Percentiles rank a stretch among this genome's conserved stretches.
Conservation (phyloP, 2,888 invertebrate genomes). For the Uropetala carovei region DNA sequence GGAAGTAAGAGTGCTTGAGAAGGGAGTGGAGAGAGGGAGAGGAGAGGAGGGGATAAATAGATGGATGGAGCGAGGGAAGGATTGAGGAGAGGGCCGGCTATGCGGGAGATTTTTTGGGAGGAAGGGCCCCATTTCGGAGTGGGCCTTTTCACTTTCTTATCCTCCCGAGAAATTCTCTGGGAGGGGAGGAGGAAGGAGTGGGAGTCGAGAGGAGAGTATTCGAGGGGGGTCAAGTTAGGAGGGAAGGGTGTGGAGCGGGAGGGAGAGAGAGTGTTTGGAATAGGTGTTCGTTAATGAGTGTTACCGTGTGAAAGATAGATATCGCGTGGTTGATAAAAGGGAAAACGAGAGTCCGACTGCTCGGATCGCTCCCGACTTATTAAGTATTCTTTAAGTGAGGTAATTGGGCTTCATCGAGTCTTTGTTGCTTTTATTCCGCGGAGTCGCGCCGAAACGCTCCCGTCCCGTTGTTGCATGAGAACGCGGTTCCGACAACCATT, state of each 20-base stretch:
- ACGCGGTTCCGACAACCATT: too few species aligned
- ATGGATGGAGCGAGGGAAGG: background rate
- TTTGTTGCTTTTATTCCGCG: background rate
- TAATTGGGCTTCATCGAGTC: background rate
- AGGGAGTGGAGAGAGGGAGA: background rate
- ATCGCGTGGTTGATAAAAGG: conserved; percentile 15
- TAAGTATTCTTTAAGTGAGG: background rate
- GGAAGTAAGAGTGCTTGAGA: background rate
- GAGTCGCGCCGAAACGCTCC: too few species aligned
- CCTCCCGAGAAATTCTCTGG: background rate
- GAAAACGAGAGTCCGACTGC: conserved; percentile 1
- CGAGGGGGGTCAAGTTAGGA: too few species aligned
- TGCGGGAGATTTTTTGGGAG: conserved; percentile 44
- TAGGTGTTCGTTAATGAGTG: background rate
- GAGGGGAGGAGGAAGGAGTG: background rate
- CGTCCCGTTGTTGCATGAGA: too few species aligned
- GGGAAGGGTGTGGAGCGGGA: background rate
- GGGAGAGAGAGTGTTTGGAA: background rate
- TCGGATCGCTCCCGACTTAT: background rate
- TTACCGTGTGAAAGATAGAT: background rate
- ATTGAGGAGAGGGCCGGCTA: background rate
- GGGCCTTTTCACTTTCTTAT: conserved; percentile 58
- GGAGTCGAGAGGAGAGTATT: background rate
- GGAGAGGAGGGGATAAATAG: background rate
- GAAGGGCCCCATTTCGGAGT: conserved; percentile 42